Conservation (phyloP, 2,113 vertebrate species). For the Pipra filicauda region DNA sequence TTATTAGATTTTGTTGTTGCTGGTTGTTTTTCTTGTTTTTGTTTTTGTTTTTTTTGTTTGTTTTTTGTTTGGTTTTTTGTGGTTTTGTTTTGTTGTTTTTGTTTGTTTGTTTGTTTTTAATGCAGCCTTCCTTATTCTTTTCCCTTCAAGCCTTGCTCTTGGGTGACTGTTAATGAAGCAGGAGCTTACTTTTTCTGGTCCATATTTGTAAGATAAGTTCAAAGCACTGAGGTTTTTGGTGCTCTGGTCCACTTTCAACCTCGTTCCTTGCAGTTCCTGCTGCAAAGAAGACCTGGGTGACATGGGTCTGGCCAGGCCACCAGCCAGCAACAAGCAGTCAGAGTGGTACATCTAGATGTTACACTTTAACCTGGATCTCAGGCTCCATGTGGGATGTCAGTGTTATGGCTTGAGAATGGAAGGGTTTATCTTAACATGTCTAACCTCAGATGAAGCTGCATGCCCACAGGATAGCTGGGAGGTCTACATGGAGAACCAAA, state of each 20-base stretch:
- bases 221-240: not conserved
- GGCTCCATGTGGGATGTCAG: fast-evolving
- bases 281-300: not conserved
- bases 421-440: not conserved
- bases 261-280: not conserved
- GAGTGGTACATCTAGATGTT: not conserved
- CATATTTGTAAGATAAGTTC: not conserved
- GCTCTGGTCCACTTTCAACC: not conserved
- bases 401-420: not conserved
- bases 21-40: not conserved
- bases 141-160: not conserved
- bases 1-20: not conserved
- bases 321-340: not conserved
- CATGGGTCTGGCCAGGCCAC: not conserved
- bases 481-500: not conserved
- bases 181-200: not conserved
- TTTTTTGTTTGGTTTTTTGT: not conserved
- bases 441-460: not conserved
- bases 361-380: not conserved
- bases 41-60: not conserved
- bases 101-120: not conserved
- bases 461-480: not conserved
- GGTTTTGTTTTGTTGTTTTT: not conserved
- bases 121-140: not conserved
- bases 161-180: not conserved